Percentiles rank a stretch among this genome's conserved stretches.
Conservation (phyloP, 2,797 vertebrate species). For the Sebastes variabilis region DNA sequence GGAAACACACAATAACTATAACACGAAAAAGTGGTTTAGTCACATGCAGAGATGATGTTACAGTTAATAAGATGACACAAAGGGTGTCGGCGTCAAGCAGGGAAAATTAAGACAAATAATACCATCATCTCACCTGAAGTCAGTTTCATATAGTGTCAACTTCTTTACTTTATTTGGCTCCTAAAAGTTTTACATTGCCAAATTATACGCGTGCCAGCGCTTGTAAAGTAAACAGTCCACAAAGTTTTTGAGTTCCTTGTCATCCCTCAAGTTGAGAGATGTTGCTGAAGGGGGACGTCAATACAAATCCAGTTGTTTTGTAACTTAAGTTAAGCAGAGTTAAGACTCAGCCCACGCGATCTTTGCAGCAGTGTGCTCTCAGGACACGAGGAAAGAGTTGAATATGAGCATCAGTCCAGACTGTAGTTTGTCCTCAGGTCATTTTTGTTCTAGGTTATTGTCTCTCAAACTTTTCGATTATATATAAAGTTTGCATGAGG, state of each 20-base stretch:
- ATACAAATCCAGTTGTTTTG: not conserved
- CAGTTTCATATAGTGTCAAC: not conserved
- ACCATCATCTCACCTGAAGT: not conserved
- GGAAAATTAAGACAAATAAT: not conserved
- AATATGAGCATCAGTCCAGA: not conserved
- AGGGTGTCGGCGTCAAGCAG: not conserved
- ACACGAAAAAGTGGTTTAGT: not conserved
- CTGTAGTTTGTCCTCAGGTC: not conserved
- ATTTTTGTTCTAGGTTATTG: not conserved
- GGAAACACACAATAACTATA: not conserved
- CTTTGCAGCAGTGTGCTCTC: not conserved
- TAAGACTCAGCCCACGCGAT: not conserved
- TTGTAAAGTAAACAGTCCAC: not conserved
- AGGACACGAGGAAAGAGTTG: not conserved
- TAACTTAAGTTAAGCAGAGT: not conserved
- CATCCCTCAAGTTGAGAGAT: not conserved
- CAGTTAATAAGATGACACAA: not conserved
- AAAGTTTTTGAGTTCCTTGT: not conserved
- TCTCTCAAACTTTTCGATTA: not conserved
- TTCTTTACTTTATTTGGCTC: not conserved
- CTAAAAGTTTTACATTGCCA: not conserved
- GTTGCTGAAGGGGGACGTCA: not conserved
- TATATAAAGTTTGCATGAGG: not conserved
- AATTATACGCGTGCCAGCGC: not conserved
- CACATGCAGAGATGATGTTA: not conserved